Evolutionary conservation across 2,888 invertebrate genomes (phyloP), one percentile per base, ranked within the genome.

Genomic region (Cremastobaeus sp.): DNA sequence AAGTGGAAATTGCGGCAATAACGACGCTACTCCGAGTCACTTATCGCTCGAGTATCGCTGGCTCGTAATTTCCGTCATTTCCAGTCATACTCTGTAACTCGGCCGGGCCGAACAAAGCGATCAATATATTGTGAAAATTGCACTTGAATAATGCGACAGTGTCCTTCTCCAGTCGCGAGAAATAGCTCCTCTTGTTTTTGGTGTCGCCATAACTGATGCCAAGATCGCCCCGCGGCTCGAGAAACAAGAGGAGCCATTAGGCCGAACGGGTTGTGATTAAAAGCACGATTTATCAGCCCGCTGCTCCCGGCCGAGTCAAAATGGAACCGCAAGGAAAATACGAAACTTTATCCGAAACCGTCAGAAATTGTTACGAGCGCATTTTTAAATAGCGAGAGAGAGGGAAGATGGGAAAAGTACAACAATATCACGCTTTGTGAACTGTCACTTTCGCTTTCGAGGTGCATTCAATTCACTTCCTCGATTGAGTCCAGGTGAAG

Each of bases 1-100:
- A 82, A 81, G 79, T 84, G 85, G 84, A 86, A 86, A 86, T 85
- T 84, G 85, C 84, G 84, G 85, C 82, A 85, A 85, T 85, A 84
- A 86, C 85, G 83, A 83, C 83, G 82, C 82, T 81, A 83, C 84
- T 82, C 84, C 80, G 77, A 78, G 79, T 74, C 78, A 79, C 79
- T 82, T 80, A 84, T 85, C 84, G 85, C 83, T 83, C 84, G 81
- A 82, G 83, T 84, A 85, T 85, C 85, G 82, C 79, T 80, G 81
- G 80, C 82, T 81, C 78, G 83, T 83, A 83, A 82, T 84, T 86
- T 86, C 86, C 86, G 86, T 74, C 71, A 66, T 77, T 78, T 76
- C 60, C 66, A 76, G 74, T 79, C 73, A 72, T 76, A 76, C 79
- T 77, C 77, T 73, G 76, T 76, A 71, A 72, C 74, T 76, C 70